Percentiles rank a stretch among this genome's conserved stretches.
These are phyloP conservation scores for Steatornis caripensis DNA, from an alignment of 2,113 vertebrate genomes.

Conservation along the genomic window DNA sequence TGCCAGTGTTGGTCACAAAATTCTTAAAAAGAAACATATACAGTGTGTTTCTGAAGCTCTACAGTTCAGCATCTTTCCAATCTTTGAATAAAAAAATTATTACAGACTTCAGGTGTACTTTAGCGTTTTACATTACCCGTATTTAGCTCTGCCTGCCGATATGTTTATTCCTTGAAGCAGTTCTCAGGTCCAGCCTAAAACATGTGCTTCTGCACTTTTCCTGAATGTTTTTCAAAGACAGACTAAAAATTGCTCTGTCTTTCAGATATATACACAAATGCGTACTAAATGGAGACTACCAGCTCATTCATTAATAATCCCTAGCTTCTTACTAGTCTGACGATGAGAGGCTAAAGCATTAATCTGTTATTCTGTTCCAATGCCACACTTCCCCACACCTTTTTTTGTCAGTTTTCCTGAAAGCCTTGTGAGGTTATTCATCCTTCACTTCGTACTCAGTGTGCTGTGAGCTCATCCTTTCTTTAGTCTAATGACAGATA, in stretches of 20 bases:
- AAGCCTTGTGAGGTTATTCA: not conserved
- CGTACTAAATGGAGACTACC: not conserved
- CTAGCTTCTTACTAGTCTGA: not conserved
- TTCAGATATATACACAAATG: rapidly evolving
- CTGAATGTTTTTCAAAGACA: not conserved
- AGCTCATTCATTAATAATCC: not conserved
- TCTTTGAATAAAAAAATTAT: not conserved
- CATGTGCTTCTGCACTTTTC: not conserved
- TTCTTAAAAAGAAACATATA: not conserved
- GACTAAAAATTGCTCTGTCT: not conserved
- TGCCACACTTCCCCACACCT: not conserved
- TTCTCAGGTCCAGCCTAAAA: not conserved
- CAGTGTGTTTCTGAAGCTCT: not conserved
- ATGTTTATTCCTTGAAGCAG: not conserved
- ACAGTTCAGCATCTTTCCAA: not conserved
- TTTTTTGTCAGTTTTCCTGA: slow-evolving; percentile 1
- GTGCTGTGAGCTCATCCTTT: not conserved
- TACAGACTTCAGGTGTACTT: not conserved
- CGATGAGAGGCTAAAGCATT: not conserved
- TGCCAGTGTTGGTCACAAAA: not conserved
- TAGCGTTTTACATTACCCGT: not conserved
- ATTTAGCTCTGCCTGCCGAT: not conserved
- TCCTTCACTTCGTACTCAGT: not conserved
- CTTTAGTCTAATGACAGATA: slow-evolving; percentile 6
- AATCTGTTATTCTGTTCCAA: not conserved